These are phyloP conservation scores for Distichodus sexfasciatus DNA, from an alignment of 2,797 vertebrate genomes.

Conservation along the genomic window DNA sequence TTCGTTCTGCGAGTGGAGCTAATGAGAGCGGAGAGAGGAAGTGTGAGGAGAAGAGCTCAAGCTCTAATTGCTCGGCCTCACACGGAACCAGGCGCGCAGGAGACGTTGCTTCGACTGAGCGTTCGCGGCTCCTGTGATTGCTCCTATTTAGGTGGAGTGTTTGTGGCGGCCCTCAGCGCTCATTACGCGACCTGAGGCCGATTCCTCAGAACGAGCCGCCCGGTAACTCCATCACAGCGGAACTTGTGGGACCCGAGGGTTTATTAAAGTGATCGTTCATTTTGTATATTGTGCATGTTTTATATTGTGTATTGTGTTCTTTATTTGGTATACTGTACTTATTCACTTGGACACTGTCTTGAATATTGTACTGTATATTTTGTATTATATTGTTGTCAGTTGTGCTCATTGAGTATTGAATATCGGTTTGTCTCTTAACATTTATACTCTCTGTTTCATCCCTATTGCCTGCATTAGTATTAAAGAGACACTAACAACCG, in stretches of 20 bases:
- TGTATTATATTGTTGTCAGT: too few relatives aligned
- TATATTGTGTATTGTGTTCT: too few relatives aligned
- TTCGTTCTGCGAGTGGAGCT: constrained; percentile 34
- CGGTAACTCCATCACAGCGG: constrained; percentile 10
- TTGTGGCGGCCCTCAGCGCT: constrained; percentile 45
- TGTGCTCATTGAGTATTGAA: too few relatives aligned
- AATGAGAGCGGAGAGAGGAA: constrained; percentile 12
- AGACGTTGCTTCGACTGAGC: constrained; percentile 60
- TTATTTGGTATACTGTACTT: too few relatives aligned
- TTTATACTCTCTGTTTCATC: too few relatives aligned
- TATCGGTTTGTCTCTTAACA: too few relatives aligned
- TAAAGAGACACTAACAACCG: too few relatives aligned
- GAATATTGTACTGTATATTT: too few relatives aligned
- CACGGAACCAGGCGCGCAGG: constrained; percentile 55
- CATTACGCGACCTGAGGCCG: constrained; percentile 55
- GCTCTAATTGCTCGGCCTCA: constrained; percentile 48
- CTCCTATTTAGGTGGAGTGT: constrained; percentile 57
- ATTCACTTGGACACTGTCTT: too few relatives aligned
- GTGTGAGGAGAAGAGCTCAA: constrained; percentile 5
- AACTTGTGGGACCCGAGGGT: background rate
- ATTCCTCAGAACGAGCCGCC: background rate
- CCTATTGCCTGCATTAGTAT: too few relatives aligned
- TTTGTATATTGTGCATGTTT: too few relatives aligned
- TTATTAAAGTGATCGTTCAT: too few relatives aligned
- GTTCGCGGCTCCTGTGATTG: constrained; percentile 59